Percentiles rank a stretch among this genome's conserved stretches.
phyloP scores from a whole-genome alignment of 2,113 vertebrate species.

The Ictalurus furcatus region DNA sequence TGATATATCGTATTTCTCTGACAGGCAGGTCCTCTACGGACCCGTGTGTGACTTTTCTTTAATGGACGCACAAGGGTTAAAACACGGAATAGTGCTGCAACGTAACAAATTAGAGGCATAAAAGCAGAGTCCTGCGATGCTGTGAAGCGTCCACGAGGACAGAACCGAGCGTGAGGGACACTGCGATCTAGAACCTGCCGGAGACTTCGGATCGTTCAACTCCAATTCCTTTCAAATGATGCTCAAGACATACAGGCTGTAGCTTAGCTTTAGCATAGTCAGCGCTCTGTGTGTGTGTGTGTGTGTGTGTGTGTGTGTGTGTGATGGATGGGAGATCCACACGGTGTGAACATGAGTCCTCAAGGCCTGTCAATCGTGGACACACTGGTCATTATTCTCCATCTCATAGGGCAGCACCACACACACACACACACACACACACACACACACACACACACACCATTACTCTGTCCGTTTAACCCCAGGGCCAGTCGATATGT shows the following conservation, averaged over 20 bases:
- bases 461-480: constrained; percentile 33
- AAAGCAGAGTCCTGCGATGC: too few relatives aligned
- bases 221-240: too few relatives aligned
- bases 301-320: constrained; percentile 43
- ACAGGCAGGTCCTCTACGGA: too few relatives aligned
- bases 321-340: constrained; percentile 68
- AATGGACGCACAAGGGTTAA: too few relatives aligned
- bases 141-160: too few relatives aligned
- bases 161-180: too few relatives aligned
- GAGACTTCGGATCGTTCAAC: too few relatives aligned
- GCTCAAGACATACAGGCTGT: neutral
- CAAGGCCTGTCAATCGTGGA: constrained; percentile 68
- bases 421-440: constrained; percentile 23
- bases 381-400: constrained; percentile 70
- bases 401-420: constrained; percentile 57
- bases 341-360: constrained; percentile 66
- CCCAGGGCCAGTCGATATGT: neutral
- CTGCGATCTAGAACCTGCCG: too few relatives aligned
- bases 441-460: constrained; percentile 2
- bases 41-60: too few relatives aligned
- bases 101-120: too few relatives aligned
- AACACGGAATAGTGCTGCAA: too few relatives aligned
- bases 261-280: neutral
- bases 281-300: constrained; percentile 3
- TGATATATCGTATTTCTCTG: too few relatives aligned